Evolutionary conservation across 2,888 invertebrate species (phyloP), one percentile per base, ranked within the genome.

Genomic region (Apodemia zela): DNA sequence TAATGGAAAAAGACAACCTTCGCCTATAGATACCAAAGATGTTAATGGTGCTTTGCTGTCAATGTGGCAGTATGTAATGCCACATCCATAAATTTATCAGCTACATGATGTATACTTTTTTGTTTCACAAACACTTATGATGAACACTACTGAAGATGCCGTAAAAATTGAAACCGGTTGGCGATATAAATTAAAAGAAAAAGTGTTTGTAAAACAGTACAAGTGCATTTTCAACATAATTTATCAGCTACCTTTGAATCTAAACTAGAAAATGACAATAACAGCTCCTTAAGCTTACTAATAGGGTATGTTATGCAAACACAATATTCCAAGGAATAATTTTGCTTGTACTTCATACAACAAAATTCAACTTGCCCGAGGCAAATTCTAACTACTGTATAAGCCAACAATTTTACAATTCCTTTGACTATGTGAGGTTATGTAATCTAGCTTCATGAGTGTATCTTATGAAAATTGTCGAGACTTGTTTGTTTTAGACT

Each of bases 371-470:
- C 15, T 54, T 25, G 54, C 54, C 54, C 54, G 13, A 54, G 54
- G 54, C 54, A 54, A 29, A 54, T 54, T 54, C 54, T 54, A 54
- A 54, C 54, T 54, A 54, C 21, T 25, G 29, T 54, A 45, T 45
- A 25, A 54, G 54, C 54, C 25, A 54, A 54, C 54, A 54, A 54
- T 54, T 54, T 54, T 54, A 29, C 54, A 54, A 54, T 54, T 54
- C 54, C 29, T 54, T 54, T 54, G 54, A 54, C 54, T 54, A 54
- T 54, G 54, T 29, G 54, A 54, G 54, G 54, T 54, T 54, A 25
- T 54, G 54, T 54, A 54, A 54, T 25, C 25, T 54, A 54, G 25
- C 45, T 45, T 45, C 21, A 51, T 21, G 15, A 25, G 54, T 54
- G 25, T 25, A 54, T 54, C 25, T 25, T 54, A 54, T 54, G 54